Percentiles rank a stretch among this genome's conserved stretches.
Conservation (phyloP, 1,140 invertebrate genomes). For the Procambarus virginalis region DNA sequence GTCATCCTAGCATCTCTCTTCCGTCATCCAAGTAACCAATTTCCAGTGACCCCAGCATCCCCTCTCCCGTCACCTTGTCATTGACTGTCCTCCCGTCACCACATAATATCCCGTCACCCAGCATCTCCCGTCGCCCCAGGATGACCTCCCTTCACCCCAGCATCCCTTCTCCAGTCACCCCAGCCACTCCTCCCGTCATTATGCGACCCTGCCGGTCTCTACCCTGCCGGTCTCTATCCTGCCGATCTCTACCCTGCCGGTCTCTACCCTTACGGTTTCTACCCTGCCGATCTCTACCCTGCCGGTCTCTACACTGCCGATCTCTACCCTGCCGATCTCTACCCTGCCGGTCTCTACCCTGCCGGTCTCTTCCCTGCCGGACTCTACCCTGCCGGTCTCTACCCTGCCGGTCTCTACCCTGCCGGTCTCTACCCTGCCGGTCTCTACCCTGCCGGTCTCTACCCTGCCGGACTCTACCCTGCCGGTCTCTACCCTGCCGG, state of each 20-base stretch:
- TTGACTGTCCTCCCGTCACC: neutral
- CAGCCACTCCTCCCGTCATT: neutral
- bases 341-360: neutral
- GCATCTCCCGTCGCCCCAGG: neutral
- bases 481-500: neutral
- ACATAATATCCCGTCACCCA: neutral
- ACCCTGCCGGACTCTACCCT: neutral
- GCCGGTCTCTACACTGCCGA: neutral
- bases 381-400: neutral
- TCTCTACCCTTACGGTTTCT: neutral
- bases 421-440: neutral
- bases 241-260: too few relatives aligned
- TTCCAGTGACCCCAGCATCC: too few relatives aligned
- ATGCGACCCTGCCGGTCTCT: neutral
- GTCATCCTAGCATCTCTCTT: too few relatives aligned
- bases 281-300: neutral
- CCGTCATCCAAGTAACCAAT: too few relatives aligned
- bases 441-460: neutral
- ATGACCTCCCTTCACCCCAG: too few relatives aligned
- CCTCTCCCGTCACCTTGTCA: too few relatives aligned
- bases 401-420: too few relatives aligned
- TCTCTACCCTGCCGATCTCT: neutral
- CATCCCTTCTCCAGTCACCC: neutral
- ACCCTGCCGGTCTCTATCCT: neutral
- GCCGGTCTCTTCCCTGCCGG: neutral